Conservation (phyloP, 1,140 invertebrate species). For the Scaptomyza pallida region DNA sequence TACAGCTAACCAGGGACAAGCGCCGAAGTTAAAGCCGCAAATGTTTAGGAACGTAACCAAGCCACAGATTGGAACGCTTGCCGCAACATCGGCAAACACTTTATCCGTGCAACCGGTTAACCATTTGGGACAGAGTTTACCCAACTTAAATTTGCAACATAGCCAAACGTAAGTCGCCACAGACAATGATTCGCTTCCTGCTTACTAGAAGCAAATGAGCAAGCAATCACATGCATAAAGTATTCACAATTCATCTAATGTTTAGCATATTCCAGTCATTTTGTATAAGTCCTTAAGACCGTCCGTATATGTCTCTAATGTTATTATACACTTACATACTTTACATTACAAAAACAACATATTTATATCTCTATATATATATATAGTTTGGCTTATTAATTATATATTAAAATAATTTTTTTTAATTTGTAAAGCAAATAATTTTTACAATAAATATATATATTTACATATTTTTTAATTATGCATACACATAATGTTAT, state of each 20-base stretch:
- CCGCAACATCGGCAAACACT: conserved; percentile 87
- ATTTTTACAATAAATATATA: conserved; percentile 30
- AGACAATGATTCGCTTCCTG: conserved; percentile 61
- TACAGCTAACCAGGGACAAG: conserved; percentile 51
- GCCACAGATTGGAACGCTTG: conserved; percentile 66
- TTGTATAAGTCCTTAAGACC: conserved; percentile 32
- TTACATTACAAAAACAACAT: neutral
- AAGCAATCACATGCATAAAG: conserved; percentile 26
- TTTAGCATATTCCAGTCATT: conserved; percentile 37
- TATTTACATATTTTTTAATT: conserved; percentile 30
- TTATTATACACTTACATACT: conserved; percentile 8
- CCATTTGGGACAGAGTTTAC: conserved; percentile 89
- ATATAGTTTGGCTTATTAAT: conserved; percentile 19
- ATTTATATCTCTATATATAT: conserved; percentile 10
- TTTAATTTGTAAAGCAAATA: conserved; percentile 26
- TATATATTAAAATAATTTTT: conserved; percentile 15
- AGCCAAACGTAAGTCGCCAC: conserved; percentile 77
- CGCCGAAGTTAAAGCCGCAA: conserved; percentile 64
- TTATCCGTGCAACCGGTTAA: conserved; percentile 89
- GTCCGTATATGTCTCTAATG: conserved; percentile 32
- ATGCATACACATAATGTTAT: conserved; percentile 13
- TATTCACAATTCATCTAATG: conserved; percentile 31
- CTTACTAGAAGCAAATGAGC: conserved; percentile 51
- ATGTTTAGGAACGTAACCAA: conserved; percentile 75
- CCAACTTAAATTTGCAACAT: conserved; percentile 86